Evolutionary conservation across 2,888 invertebrate species (phyloP), one percentile per base, ranked within the genome.

Genomic region (Drosophila nr. medialis): DNA sequence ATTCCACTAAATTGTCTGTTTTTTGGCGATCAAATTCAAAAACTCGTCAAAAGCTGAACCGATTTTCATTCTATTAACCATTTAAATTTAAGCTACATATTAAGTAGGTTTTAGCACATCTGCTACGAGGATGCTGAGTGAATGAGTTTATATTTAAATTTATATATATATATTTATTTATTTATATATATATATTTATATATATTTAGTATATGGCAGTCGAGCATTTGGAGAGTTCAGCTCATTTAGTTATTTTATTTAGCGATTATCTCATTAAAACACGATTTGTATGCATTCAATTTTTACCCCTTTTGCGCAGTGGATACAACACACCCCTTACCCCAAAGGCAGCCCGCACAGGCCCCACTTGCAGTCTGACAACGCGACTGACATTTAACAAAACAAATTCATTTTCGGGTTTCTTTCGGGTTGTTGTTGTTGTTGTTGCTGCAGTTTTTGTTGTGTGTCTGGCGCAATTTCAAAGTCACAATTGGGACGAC

Each of bases 181-280:
- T 27, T 5, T 58, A 18, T 55, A 38, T n/a, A 48, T 32, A 49
- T 49, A 45, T 64, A 61, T 56, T 53, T 50, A 55, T 75, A 56
- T 59, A 49, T 64, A 21, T 63, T 1, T 8, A 27, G 32, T 34
- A 30, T 8, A 27, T 60, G 10, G 2, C 21, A 18, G 13, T 24
- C 2, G 24, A 6, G n/a, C 15, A 40, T 60, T 53, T 54, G 34
- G 27, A 7, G 27, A 21, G 15, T 48, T 49, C 11, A 48, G 21
- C 42, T 70, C 45, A 55, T 30, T 58, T 50, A 32, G 21, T 30
- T 38, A 61, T 66, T 79, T 77, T 75, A 75, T 86, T 83, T 69
- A 62, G 77, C 78, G 88, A 88, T 91, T 91, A 90, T 88, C 88
- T 90, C 86, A 89, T 91, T 78, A 56, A 80, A 74, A 77, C 60